Conservation (phyloP, 2,888 invertebrate species). For the Dilophus febrilis region DNA sequence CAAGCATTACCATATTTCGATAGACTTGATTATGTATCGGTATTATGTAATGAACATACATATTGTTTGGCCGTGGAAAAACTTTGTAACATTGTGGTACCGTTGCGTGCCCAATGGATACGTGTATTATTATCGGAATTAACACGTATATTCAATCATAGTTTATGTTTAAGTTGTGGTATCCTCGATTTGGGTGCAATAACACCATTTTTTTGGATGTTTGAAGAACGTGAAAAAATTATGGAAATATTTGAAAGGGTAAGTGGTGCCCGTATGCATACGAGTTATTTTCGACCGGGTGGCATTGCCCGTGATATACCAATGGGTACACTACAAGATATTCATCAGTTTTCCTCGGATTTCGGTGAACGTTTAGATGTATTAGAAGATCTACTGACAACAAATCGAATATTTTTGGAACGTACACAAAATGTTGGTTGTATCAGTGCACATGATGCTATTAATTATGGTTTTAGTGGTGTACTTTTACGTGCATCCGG, state of each 20-base stretch:
- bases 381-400: slow-evolving; percentile 60
- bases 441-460: slow-evolving; percentile 55
- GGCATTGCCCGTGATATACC: slow-evolving; percentile 61
- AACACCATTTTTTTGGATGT: slow-evolving; percentile 82
- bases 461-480: slow-evolving; percentile 54
- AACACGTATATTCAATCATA: slow-evolving; percentile 63
- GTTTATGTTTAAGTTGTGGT: slow-evolving; percentile 55
- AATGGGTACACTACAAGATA: slow-evolving; percentile 60
- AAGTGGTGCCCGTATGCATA: slow-evolving; percentile 70
- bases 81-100: slow-evolving; percentile 58
- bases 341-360: slow-evolving; percentile 49
- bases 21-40: slow-evolving; percentile 72
- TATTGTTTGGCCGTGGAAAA: slow-evolving; percentile 70
- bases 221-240: slow-evolving; percentile 75
- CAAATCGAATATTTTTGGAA: slow-evolving; percentile 54
- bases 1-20: slow-evolving; percentile 78
- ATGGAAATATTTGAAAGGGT: slow-evolving; percentile 72
- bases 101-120: slow-evolving; percentile 63
- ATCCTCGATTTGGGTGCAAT: slow-evolving; percentile 71
- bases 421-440: slow-evolving; percentile 58
- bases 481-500: slow-evolving; percentile 67
- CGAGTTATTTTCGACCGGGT: slow-evolving; percentile 65
- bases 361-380: slow-evolving; percentile 65
- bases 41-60: slow-evolving; percentile 64
- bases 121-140: slow-evolving; percentile 59